Evolutionary conservation across 2,113 vertebrate genomes (phyloP), one percentile per base, ranked within the genome.

Genomic region (Nestor notabilis): DNA sequence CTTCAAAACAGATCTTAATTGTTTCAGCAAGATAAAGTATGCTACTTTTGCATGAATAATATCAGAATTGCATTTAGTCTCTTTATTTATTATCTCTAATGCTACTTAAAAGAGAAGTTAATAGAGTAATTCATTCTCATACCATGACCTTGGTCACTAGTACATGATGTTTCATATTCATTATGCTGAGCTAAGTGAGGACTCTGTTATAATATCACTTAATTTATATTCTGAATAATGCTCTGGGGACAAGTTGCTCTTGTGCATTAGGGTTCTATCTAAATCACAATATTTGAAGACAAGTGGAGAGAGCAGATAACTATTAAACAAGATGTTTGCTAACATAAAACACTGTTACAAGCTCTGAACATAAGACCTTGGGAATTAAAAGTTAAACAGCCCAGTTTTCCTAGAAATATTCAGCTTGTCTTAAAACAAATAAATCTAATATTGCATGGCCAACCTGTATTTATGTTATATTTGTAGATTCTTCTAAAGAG

Each of bases 121-220:
- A 99, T 99, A 99, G 98, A 99, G 98, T 99, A 99, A 99, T 99
- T 99, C 98, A 99, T 99, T 99, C 97, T 99, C 98, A 97, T 98
- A 98, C 96, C 96, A 96, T 99, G 99, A 99, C 99, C 99, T 98
- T 98, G 98, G 99, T 99, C 99, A 98, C 98, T 97, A 96, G 98
- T 98, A 99, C 99, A 99, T 98, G 98, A 99, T 98, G 99, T 98
- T 99, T 99, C 98, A 98, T 98, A 99, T 98, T 99, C 99, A 99
- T 99, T 99, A 99, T 97, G 98, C 98, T 98, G 98, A 98, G 98
- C 98, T 99, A 98, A 98, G 98, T 98, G 98, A 96, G 96, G 91
- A 94, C 97, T 98, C 98, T 96, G 98, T 99, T 99, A 99, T 99
- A 99, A 99, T 99, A 99, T 99, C 98, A 98, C 98, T 99, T 99